Base-by-base conservation (phyloP, 1,140 invertebrate genomes). In the Cyrtorhinus lividipennis region DNA sequence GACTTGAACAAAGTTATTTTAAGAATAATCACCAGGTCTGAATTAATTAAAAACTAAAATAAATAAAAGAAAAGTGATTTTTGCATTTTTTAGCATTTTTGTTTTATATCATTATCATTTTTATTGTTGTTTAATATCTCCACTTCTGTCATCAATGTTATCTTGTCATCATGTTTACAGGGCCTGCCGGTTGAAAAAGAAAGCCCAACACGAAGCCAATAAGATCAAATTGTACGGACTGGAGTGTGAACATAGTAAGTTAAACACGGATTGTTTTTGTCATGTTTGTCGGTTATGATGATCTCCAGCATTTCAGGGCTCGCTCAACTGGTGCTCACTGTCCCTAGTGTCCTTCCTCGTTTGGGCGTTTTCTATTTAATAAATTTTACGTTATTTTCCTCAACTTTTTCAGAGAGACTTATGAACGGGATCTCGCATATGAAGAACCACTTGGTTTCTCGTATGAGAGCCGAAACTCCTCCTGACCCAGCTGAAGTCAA, bases 211-310 rank as follows among this genome's bases (percentile, higher is more conserved):
- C 72, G 91, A 94, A 75, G 91, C 91, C 1, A 94, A 95, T 71
- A 95, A 95, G 76, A 83, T 98, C 30, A 98, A 98, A 78, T 76
- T 97, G 1, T 88, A 84, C 74, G 95, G 94, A 24, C 77, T 98
- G 57, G 90, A 96, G 77, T 80, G 83, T 71, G 95, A 98, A 77
- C 94, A 97, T 72, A 88, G 91, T 94, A 79, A 83, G 85, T 83
- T 48, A 24, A 8, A 38, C 24, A 12, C 22, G 20, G 46, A n/a
- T 63, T 24, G 24, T 38, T n/a, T n/a, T n/a, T n/a, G n/a, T n/a
- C n/a, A n/a, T n/a, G n/a, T n/a, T n/a, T n/a, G n/a, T n/a, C n/a
- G n/a, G n/a, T n/a, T n/a, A n/a, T n/a, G n/a, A n/a, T n/a, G n/a
- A n/a, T n/a, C n/a, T n/a, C n/a, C n/a, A n/a, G n/a, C n/a, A n/a